Base-by-base conservation (phyloP, 1,140 invertebrate genomes). In the Cardiocondyla obscurior region DNA sequence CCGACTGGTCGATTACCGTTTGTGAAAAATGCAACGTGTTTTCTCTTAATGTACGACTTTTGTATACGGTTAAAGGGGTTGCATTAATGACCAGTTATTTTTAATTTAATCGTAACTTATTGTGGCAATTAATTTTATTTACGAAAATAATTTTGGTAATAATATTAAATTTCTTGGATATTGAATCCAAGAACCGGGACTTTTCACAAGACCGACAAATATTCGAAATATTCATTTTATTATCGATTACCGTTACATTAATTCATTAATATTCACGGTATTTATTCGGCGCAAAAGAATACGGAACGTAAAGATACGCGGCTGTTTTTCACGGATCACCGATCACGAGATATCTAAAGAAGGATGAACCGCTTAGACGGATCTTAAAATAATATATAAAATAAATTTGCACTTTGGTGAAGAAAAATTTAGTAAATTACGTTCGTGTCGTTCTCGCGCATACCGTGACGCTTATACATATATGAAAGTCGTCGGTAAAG, bases 381-480 rank as follows among this genome's bases (percentile, higher is more conserved):
- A n/a, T 28, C 14, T 12, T 12, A 22, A 49, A 51, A 51, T 51
- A 36, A 51, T 28, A 49, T 39, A 51, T 51, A 77, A 44, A 65
- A 67, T 67, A 53, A 77, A 77, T 77, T 77, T 77, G 74, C 74
- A 67, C 33, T 22, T 42, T 28, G 33, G 22, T 67, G 65, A 67
- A 77, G 25, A 39, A 77, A 53, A 67, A 53, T 51, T 42, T 51
- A 65, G 16, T 49, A 76, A 39, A 22, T 14, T 36, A 19, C 10
- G 30, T 16, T n/a, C 44, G 8, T 5, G n/a, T 1, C 28, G 39
- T 60, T 39, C 16, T 57, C 22, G 53, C 53, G 53, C 70, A 72
- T 10, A 19, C 25, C 25, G 19, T 6, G 19, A 49, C 42, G 22
- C 8, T 12, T 77, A 19, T 79, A 79, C 53, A 44, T 22, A 79